Evolutionary conservation across 2,797 vertebrate genomes (phyloP).

Genomic region (Apodemus agrarius): DNA sequence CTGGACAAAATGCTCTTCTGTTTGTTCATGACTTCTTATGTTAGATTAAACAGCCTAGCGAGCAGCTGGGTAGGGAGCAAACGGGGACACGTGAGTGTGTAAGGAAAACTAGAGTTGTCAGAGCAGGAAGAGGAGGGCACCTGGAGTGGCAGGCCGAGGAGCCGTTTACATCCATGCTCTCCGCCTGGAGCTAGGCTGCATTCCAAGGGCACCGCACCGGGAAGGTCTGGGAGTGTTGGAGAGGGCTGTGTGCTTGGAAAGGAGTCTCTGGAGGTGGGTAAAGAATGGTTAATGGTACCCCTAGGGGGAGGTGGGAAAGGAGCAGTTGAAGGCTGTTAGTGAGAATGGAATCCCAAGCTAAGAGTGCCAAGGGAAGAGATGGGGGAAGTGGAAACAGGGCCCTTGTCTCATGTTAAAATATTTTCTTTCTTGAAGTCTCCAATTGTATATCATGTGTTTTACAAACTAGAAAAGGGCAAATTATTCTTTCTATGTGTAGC

Average conservation of each 20-base stretch:
- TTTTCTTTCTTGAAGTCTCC: slow-evolving; percentile 57
- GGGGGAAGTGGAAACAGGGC: not conserved
- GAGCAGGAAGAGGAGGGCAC: not conserved
- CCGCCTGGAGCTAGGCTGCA: not conserved
- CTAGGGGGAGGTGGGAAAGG: not conserved
- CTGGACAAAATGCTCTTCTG: not conserved
- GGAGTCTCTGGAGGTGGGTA: not conserved
- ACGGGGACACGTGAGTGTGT: not conserved
- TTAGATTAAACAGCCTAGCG: not conserved
- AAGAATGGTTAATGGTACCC: not conserved
- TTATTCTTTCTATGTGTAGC: not conserved
- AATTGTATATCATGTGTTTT: slow-evolving; percentile 34
- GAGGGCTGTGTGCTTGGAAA: not conserved
- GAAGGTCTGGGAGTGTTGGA: not conserved
- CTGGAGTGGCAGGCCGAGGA: not conserved
- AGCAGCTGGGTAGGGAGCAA: not conserved
- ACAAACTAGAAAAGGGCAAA: not conserved
- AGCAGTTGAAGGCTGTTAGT: not conserved
- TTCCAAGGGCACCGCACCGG: not conserved
- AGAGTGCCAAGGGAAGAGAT: not conserved
- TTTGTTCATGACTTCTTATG: not conserved
- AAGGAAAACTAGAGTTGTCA: not conserved
- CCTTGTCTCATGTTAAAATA: not conserved
- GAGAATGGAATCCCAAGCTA: not conserved
- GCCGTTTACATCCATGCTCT: not conserved